These are phyloP conservation scores for Leptatherina wallacei DNA, from an alignment of 2,797 vertebrate species.

Conservation along the genomic window DNA sequence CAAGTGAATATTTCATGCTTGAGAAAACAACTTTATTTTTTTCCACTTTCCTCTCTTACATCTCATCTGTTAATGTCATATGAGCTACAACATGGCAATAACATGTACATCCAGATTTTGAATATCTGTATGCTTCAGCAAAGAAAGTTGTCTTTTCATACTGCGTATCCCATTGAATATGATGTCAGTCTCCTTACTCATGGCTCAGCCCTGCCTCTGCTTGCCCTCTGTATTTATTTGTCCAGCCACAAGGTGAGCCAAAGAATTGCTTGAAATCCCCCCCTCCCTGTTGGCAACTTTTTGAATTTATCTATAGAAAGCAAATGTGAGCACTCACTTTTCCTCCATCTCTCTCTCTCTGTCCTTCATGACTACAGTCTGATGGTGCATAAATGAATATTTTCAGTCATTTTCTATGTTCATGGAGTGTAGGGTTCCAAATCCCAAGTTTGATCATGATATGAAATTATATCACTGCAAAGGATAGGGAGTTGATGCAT, in stretches of 20 bases:
- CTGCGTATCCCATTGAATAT: too few relatives aligned
- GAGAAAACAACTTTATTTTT: neutral
- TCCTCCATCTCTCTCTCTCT: neutral
- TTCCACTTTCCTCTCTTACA: neutral
- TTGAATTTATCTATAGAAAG: neutral
- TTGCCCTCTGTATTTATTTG: neutral
- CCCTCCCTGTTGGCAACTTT: neutral
- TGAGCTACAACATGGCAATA: conserved; percentile 27
- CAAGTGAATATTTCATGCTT: neutral
- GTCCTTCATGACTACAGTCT: neutral
- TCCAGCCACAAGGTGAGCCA: neutral
- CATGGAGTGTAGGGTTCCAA: too few relatives aligned
- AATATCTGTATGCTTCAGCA: conserved; percentile 28
- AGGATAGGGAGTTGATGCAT: too few relatives aligned
- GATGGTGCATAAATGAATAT: neutral
- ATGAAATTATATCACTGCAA: too few relatives aligned
- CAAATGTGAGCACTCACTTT: neutral
- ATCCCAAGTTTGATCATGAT: too few relatives aligned
- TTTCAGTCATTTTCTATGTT: too few relatives aligned
- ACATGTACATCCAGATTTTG: conserved; percentile 15
- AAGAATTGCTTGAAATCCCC: neutral
- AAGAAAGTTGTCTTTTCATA: conserved; percentile 25
- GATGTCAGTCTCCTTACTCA: neutral
- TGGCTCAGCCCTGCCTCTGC: neutral
- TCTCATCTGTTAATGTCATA: conserved; percentile 34